Evolutionary conservation across 2,797 vertebrate species (phyloP), one percentile per base, ranked within the genome.

Genomic region (Siniperca undulata): DNA sequence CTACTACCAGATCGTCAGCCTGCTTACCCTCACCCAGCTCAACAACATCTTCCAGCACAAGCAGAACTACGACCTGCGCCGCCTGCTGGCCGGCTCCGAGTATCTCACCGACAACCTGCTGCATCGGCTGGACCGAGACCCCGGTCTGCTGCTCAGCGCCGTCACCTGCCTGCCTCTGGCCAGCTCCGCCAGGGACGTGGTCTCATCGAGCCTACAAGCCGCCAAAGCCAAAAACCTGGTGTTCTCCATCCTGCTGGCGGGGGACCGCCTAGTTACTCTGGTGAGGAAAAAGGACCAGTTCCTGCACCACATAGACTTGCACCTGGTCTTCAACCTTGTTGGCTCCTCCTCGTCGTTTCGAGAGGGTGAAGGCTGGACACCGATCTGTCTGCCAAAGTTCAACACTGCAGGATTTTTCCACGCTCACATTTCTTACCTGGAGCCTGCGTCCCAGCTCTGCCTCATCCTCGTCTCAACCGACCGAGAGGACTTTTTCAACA

Each of bases 1-100:
- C 93, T 99, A 99, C 95, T 98, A 98, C 92, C 98, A 99, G 95
- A 99, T 99, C 24, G 95, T 99, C 82, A 99, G 99, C 92, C 96
- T 99, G 68, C 97, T 99, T 2, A 99, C 98, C 0, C 96, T 97
- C 84, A 97, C 99, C 0, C 98, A 99, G 93, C 97, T 99, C 89
- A 97, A 97, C 94, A 97, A 97, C 92, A 97, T 99, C 91, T 99
- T 99, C 90, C 96, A 98, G 95, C 96, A 97, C 94, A 98, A 98
- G 91, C 98, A 99, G 95, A 99, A 98, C 96, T 99, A 97, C 0
- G 99, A 99, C 94, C 95, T 99, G 77, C 96, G 99, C 4, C 98
- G 98, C 66, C 95, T 99, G 66, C 96, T 99, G 52, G 95, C 97
- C 0, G 99, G 98, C 71, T 99, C 99, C 0, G 98, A 99, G 94